Evolutionary conservation across 2,888 invertebrate genomes (phyloP), one percentile per base, ranked within the genome.

Genomic region (Meganola albula): DNA sequence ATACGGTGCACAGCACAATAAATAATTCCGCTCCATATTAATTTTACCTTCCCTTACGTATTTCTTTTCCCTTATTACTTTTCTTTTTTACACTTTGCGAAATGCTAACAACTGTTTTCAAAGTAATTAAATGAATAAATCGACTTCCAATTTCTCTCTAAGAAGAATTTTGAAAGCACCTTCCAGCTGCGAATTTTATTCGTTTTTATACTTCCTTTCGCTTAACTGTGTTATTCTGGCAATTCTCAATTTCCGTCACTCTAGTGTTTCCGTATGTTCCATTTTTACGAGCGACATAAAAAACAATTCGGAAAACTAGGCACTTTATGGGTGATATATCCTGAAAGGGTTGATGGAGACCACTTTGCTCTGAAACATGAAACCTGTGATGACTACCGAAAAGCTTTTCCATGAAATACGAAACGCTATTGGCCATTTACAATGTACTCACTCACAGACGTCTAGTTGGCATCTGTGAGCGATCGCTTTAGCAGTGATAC

Each of bases 361-460:
- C 50, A 48, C 52, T 52, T 63, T 58, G 55, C 46, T 58, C 63
- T 74, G 63, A 72, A 72, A 76, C 74, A 77, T 77, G 70, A 70
- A 72, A 72, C 68, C 2, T 50, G 53, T 58, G 62, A 51, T 68
- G 66, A 61, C 68, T 76, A 76, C n/a, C n/a, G n/a, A n/a, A n/a
- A n/a, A n/a, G n/a, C n/a, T n/a, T n/a, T n/a, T n/a, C n/a, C n/a
- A n/a, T n/a, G n/a, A n/a, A n/a, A n/a, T n/a, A n/a, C n/a, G n/a
- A n/a, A n/a, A 82, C 78, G 77, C 71, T 64, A 76, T 66, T 44
- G 63, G 61, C 70, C 69, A 71, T 80, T 80, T 77, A 68, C 70
- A 78, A 79, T 82, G 74, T 72, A 76, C 72, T 78, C 78, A 76
- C 74, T 78, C 73, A n/a, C n/a, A n/a, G n/a, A n/a, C n/a, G n/a